phyloP scores from a whole-genome alignment of 2,888 invertebrate genomes.

The Leptinotarsa rubiginosa region DNA sequence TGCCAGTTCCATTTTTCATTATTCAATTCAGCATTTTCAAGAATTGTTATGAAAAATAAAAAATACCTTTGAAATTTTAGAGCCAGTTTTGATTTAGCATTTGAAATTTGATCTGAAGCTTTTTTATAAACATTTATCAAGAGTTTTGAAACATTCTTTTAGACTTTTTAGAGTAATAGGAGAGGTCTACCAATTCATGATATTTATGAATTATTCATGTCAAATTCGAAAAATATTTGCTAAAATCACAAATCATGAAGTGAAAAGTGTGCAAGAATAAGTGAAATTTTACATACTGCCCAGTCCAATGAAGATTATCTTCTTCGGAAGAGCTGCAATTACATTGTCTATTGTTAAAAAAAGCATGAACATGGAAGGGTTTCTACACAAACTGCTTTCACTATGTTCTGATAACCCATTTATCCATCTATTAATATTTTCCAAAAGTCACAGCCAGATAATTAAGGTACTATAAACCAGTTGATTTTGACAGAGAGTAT shows the following conservation, averaged over 20 bases:
- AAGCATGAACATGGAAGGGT: not conserved
- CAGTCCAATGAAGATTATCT: slow-evolving; percentile 29
- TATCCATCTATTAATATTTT: too few relatives aligned
- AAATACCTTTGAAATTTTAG: too few relatives aligned
- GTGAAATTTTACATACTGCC: slow-evolving; percentile 30
- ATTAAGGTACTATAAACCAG: too few relatives aligned
- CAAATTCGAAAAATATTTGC: slow-evolving; percentile 32
- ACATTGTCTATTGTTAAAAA: slow-evolving; percentile 19
- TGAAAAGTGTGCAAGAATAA: slow-evolving; percentile 15
- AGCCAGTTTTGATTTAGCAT: too few relatives aligned
- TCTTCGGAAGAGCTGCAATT: slow-evolving; percentile 28
- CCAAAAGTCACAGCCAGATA: too few relatives aligned
- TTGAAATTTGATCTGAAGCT: too few relatives aligned
- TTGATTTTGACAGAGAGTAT: too few relatives aligned
- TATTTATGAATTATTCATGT: not conserved
- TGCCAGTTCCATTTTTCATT: too few relatives aligned
- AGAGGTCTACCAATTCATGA: not conserved
- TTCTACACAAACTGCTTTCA: not conserved
- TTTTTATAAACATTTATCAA: not conserved
- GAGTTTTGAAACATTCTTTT: not conserved
- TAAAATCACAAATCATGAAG: slow-evolving; percentile 10
- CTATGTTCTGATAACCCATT: not conserved
- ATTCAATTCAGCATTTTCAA: too few relatives aligned
- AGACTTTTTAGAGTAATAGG: not conserved
- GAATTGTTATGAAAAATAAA: too few relatives aligned